Percentiles rank a stretch among this genome's conserved stretches.
Conservation (phyloP, 1,140 invertebrate species). For the Littorina saxatilis region DNA sequence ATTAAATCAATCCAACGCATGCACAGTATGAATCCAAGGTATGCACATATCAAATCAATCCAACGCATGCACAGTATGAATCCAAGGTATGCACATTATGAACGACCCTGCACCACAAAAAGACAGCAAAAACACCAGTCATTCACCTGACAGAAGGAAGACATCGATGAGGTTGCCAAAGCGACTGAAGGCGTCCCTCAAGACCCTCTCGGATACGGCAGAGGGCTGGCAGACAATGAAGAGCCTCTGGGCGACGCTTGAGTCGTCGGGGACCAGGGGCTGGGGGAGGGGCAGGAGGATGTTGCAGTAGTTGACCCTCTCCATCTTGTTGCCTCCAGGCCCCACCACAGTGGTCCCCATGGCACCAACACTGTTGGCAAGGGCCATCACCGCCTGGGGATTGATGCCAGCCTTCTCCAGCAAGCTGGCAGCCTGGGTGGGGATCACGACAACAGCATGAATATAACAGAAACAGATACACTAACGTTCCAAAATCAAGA, state of each 20-base stretch:
- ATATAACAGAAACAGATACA: no score
- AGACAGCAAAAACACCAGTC: no score
- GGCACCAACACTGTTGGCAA: not conserved
- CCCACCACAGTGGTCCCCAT: conserved; percentile 76
- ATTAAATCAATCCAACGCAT: no score
- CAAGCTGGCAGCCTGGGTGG: conserved; percentile 67
- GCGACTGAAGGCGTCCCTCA: conserved; percentile 92
- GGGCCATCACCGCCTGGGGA: conserved; percentile 47
- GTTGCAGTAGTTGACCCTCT: conserved; percentile 78
- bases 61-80: no score
- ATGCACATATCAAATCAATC: no score
- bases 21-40: no score
- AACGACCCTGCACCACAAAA: no score
- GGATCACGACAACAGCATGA: no score
- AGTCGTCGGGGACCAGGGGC: conserved; percentile 84
- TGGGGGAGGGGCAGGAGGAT: conserved; percentile 83
- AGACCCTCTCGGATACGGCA: conserved; percentile 86
- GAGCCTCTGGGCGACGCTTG: conserved; percentile 81
- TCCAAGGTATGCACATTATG: no score
- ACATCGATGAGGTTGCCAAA: conserved; percentile 96
- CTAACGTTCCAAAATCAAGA: no score
- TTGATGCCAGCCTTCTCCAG: conserved; percentile 70
- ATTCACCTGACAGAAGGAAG: conserved; percentile 90
- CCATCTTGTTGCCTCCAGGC: conserved; percentile 71
- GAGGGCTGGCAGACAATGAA: conserved; percentile 81